These are phyloP conservation scores for Marcusenius ussheri DNA, from an alignment of 2,113 vertebrate species.

Conservation along the genomic window DNA sequence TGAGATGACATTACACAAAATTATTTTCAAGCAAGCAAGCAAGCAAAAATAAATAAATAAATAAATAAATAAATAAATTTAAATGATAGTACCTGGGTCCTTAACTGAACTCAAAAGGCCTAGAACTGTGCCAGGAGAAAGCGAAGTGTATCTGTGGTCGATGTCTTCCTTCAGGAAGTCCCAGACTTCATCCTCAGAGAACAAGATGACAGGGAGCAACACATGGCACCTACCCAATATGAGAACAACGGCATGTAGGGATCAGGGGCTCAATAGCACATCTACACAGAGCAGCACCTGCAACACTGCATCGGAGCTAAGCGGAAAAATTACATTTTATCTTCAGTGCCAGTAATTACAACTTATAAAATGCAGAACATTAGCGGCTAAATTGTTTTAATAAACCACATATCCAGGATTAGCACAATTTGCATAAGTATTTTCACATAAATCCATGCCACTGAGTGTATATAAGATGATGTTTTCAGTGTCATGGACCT, in stretches of 20 bases:
- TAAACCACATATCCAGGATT: neutral
- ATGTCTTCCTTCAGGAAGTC: constrained; percentile 67
- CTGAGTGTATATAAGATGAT: neutral
- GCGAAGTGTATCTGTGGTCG: constrained; percentile 43
- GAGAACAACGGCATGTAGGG: neutral
- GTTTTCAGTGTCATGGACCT: neutral
- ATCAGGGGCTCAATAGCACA: neutral
- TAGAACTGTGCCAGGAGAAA: constrained; percentile 53
- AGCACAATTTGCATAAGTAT: neutral
- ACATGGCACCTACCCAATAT: constrained; percentile 52
- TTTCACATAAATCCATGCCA: neutral
- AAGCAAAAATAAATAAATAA: neutral
- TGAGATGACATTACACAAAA: neutral
- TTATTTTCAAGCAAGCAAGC: neutral
- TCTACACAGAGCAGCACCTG: neutral
- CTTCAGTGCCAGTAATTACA: neutral
- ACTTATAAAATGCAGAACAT: neutral
- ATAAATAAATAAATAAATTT: neutral
- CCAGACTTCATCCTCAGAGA: constrained; percentile 64
- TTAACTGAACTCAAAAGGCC: constrained; percentile 66
- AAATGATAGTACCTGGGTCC: constrained; percentile 54
- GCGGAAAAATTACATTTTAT: neutral
- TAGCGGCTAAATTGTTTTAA: neutral
- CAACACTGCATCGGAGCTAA: neutral
- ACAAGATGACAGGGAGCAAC: constrained; percentile 58